These are phyloP conservation scores for Diplodus puntazzo DNA, from an alignment of 2,797 vertebrate genomes.

Conservation along the genomic window DNA sequence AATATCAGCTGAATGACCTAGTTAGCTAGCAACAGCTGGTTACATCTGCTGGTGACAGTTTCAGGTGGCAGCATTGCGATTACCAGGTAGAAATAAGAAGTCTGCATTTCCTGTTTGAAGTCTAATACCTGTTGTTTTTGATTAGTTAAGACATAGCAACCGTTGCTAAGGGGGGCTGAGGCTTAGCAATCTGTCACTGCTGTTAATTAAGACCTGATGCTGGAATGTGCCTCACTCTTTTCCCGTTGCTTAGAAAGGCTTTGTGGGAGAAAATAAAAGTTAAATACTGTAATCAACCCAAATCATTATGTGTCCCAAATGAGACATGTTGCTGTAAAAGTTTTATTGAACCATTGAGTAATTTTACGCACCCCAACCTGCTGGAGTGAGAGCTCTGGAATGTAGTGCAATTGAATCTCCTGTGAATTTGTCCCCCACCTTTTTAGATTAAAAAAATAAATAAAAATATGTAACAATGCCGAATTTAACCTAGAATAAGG, in stretches of 20 bases:
- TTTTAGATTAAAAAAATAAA: background rate
- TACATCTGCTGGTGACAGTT: no score
- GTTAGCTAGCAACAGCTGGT: no score
- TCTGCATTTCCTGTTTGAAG: no score
- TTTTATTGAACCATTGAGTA: constrained; percentile 3
- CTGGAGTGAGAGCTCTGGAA: background rate
- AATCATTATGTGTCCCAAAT: background rate
- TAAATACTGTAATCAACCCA: constrained; percentile 17
- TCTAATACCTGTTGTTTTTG: no score
- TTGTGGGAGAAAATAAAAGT: background rate
- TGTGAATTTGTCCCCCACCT: background rate
- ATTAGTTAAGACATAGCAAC: background rate
- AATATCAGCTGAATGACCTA: no score
- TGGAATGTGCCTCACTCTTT: background rate
- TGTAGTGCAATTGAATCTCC: background rate
- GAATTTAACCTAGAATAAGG: background rate
- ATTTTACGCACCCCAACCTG: background rate
- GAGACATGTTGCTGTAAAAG: background rate
- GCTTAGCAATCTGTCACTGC: background rate
- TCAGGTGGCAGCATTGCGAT: no score
- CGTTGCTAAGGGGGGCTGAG: background rate
- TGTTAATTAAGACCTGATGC: constrained; percentile 18
- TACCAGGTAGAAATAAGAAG: no score
- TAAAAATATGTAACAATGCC: background rate
- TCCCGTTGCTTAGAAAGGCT: background rate